These are phyloP conservation scores for Aphidius ervi DNA, from an alignment of 1,140 invertebrate species.

Conservation along the genomic window DNA sequence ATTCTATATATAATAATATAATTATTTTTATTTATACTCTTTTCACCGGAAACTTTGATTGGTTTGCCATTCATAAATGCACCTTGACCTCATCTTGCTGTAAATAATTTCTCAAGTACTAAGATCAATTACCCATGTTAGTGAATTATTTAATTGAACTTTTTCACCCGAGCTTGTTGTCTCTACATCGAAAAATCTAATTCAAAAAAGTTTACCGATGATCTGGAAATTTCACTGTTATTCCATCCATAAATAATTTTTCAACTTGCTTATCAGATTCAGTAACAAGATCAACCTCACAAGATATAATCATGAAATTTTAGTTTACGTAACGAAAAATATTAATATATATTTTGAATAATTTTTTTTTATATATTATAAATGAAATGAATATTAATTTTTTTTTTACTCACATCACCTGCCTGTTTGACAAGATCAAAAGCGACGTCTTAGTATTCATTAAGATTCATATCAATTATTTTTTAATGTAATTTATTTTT, in stretches of 20 bases:
- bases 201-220: constrained; percentile 66
- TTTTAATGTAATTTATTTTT: not conserved
- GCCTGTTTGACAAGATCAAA: constrained; percentile 53
- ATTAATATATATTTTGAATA: not conserved
- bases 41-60: constrained; percentile 70
- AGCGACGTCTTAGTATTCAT: constrained; percentile 52
- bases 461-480: constrained; percentile 35
- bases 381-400: constrained; percentile 14
- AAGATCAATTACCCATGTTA: constrained; percentile 99
- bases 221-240: constrained; percentile 74
- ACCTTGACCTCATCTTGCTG: constrained; percentile 79
- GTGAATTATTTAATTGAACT: constrained; percentile 76
- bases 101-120: constrained; percentile 80
- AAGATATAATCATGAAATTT: constrained; percentile 64
- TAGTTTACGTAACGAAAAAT: too few relatives aligned
- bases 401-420: constrained; percentile 47
- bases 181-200: constrained; percentile 97
- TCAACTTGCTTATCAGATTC: constrained; percentile 94
- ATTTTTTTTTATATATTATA: not conserved
- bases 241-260: constrained; percentile 73
- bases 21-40: constrained; percentile 35
- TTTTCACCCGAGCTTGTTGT: constrained; percentile 66
- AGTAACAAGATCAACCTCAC: constrained; percentile 91
- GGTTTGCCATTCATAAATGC: constrained; percentile 80
- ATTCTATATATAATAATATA: constrained; percentile 47